Evolutionary conservation across 2,797 vertebrate genomes (phyloP).

Genomic region (Helicolenus hilgendorfi): DNA sequence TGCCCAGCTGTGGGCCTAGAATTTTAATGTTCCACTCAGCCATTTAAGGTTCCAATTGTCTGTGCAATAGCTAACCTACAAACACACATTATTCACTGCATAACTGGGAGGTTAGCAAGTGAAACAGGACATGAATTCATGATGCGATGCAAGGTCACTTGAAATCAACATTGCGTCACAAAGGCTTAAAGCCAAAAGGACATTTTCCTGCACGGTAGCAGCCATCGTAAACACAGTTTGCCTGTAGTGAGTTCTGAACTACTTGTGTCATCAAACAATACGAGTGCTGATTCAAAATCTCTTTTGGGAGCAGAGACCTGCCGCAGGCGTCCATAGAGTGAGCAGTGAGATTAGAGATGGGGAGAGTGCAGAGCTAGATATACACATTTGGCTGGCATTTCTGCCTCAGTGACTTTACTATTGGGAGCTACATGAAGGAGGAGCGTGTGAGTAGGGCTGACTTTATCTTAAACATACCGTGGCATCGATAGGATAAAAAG

Average conservation of each 20-base stretch:
- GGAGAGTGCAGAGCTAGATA: slow-evolving; percentile 35
- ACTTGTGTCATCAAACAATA: slow-evolving; percentile 57
- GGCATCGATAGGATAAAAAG: slow-evolving; percentile 23
- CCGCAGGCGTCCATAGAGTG: slow-evolving; percentile 42
- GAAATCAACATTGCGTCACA: slow-evolving; percentile 21
- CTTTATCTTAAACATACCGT: slow-evolving; percentile 41
- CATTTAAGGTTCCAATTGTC: slow-evolving; percentile 47
- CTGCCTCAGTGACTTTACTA: slow-evolving; percentile 28
- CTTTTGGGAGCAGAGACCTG: slow-evolving; percentile 37
- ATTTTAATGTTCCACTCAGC: slow-evolving; percentile 52
- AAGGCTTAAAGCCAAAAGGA: slow-evolving; percentile 16
- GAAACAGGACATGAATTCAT: background rate
- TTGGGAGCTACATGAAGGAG: background rate
- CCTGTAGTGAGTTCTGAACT: slow-evolving; percentile 22
- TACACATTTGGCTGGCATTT: slow-evolving; percentile 34
- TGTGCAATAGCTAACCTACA: slow-evolving; percentile 50
- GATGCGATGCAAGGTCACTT: slow-evolving; percentile 48
- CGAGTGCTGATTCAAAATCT: slow-evolving; percentile 49
- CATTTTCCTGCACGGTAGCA: slow-evolving; percentile 10
- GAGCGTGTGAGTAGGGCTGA: background rate
- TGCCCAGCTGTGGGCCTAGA: slow-evolving; percentile 31
- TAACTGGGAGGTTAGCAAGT: slow-evolving; percentile 21
- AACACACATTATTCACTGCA: slow-evolving; percentile 43
- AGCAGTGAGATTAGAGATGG: slow-evolving; percentile 59
- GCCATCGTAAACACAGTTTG: slow-evolving; percentile 31